phyloP scores from a whole-genome alignment of 2,113 vertebrate genomes.

The Leiothrix lutea region DNA sequence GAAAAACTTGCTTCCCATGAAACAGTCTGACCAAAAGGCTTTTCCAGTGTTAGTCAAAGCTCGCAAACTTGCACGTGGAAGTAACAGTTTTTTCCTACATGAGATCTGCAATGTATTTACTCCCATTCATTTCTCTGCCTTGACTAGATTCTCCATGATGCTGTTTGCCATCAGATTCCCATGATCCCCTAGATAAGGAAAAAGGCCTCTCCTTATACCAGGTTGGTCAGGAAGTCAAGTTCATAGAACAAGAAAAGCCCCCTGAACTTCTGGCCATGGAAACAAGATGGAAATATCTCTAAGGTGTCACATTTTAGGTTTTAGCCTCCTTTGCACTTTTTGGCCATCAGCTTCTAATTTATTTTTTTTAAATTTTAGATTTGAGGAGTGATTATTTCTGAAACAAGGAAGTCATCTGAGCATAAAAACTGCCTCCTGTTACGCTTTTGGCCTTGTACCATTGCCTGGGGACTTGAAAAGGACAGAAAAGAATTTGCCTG shows the following conservation, averaged over 20 bases:
- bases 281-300: not conserved
- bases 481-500: not conserved
- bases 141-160: not conserved
- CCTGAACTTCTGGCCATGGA: not conserved
- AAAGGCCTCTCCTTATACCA: not conserved
- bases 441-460: not conserved
- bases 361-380: not conserved
- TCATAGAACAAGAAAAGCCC: not conserved
- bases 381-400: not conserved
- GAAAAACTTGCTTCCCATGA: not conserved
- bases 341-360: not conserved
- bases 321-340: not conserved
- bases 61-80: not conserved
- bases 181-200: not conserved
- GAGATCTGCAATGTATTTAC: not conserved
- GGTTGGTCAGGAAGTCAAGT: not conserved
- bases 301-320: not conserved
- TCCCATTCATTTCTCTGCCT: not conserved
- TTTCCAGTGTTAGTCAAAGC: not conserved
- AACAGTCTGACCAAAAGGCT: not conserved
- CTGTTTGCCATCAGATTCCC: not conserved
- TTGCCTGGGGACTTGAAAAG: not conserved
- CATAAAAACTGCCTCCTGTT: not conserved
- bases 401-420: not conserved
- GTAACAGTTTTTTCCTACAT: not conserved